Evolutionary conservation across 2,113 vertebrate species (phyloP).

Genomic region (Tyrannus savana): DNA sequence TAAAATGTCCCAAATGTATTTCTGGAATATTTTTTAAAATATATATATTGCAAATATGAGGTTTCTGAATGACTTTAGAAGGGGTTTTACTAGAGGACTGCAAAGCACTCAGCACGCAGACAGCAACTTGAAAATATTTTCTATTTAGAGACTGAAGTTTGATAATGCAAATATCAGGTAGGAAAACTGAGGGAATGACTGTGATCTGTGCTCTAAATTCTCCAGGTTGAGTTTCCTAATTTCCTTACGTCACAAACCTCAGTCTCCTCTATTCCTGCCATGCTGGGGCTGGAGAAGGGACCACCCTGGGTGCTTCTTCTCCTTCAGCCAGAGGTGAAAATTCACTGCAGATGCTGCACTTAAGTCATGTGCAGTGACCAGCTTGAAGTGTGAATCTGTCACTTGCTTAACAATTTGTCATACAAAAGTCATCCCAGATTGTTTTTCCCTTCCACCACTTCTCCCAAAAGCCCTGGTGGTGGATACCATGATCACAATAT

Average conservation of each 20-base stretch:
- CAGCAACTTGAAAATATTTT: neutral
- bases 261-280: neutral
- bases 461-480: neutral
- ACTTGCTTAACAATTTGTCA: neutral
- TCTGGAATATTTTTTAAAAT: neutral
- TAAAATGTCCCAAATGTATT: neutral
- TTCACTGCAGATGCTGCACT: neutral
- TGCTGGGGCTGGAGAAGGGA: neutral
- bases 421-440: neutral
- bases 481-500: neutral
- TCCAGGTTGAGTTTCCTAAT: neutral
- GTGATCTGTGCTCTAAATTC: neutral
- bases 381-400: neutral
- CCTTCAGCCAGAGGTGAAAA: slow-evolving; percentile 15
- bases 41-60: neutral
- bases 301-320: neutral
- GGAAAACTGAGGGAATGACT: neutral
- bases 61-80: neutral
- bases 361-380: neutral
- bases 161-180: neutral
- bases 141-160: neutral
- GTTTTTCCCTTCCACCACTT: neutral
- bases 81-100: neutral
- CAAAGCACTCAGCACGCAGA: neutral
- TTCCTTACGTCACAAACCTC: neutral